Conservation (phyloP, 2,888 invertebrate species). For the Drosophila meridiana region DNA sequence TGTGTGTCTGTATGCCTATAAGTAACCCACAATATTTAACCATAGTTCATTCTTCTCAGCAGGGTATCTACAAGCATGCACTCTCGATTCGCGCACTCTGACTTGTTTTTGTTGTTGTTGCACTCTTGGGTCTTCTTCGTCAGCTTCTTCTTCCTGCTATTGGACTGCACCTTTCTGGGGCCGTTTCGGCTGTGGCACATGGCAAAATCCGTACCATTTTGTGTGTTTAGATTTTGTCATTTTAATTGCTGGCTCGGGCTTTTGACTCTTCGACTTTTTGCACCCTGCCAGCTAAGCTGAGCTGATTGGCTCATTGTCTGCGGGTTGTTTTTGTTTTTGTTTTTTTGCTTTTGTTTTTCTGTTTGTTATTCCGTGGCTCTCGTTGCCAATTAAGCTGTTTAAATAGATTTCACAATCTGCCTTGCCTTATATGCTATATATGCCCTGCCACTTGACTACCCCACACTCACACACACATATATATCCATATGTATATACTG, state of each 20-base stretch:
- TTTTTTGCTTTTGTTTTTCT: neutral
- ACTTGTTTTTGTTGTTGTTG: conserved; percentile 23
- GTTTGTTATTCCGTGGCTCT: conserved; percentile 16
- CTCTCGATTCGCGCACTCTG: neutral
- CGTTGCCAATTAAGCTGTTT: conserved; percentile 76
- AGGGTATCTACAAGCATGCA: neutral
- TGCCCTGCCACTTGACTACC: conserved; percentile 56
- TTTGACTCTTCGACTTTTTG: conserved; percentile 48
- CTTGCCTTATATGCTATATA: conserved; percentile 36
- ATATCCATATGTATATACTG: neutral
- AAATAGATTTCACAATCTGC: conserved; percentile 75
- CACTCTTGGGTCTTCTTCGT: conserved; percentile 59
- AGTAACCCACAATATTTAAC: too few relatives aligned
- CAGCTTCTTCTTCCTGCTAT: conserved; percentile 23
- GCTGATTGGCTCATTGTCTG: conserved; percentile 64
- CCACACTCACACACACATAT: conserved; percentile 2
- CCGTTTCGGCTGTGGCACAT: conserved; percentile 43
- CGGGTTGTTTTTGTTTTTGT: conserved; percentile 14
- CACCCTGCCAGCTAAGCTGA: conserved; percentile 57
- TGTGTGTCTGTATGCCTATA: neutral
- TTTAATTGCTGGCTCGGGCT: conserved; percentile 71
- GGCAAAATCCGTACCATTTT: conserved; percentile 74
- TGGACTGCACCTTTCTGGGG: conserved; percentile 59
- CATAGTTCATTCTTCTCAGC: neutral
- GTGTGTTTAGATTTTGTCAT: conserved; percentile 81